These are phyloP conservation scores for Apotomis turbidana DNA, from an alignment of 2,888 invertebrate species.

Conservation along the genomic window DNA sequence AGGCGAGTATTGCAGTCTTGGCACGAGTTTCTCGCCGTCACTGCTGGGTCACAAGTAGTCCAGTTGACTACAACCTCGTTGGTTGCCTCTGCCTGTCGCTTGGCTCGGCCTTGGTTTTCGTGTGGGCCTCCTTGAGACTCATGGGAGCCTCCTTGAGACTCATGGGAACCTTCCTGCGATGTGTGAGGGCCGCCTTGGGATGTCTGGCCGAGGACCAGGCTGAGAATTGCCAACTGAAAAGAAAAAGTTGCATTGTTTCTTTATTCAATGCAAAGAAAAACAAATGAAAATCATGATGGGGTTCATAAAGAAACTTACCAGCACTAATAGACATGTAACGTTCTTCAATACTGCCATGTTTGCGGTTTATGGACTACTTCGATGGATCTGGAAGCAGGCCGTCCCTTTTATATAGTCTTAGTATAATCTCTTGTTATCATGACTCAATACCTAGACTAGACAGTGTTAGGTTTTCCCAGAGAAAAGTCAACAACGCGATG, in stretches of 20 bases:
- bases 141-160: conserved; percentile 31
- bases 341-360: conserved; percentile 49
- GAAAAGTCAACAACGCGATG: conserved; percentile 28
- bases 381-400: conserved; percentile 41
- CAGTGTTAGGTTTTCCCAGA: conserved; percentile 31
- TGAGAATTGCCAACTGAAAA: conserved; percentile 47
- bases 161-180: conserved; percentile 1
- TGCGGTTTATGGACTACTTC: conserved; percentile 26
- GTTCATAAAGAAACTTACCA: conserved; percentile 47
- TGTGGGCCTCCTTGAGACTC: conserved; percentile 44
- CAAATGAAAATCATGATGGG: background rate
- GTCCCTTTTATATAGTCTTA: conserved; percentile 53
- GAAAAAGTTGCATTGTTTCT: background rate
- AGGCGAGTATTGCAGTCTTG: conserved; percentile 60
- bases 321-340: conserved; percentile 42
- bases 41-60: conserved; percentile 55
- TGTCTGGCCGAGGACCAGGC: conserved; percentile 44
- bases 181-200: conserved; percentile 46
- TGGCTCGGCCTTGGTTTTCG: conserved; percentile 47
- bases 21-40: conserved; percentile 54
- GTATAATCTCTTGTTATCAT: conserved; percentile 49
- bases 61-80: conserved; percentile 45
- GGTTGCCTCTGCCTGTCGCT: conserved; percentile 44
- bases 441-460: conserved; percentile 11
- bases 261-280: background rate